Evolutionary conservation across 2,888 invertebrate genomes (phyloP), one percentile per base, ranked within the genome.

Genomic region (Troides helena): DNA sequence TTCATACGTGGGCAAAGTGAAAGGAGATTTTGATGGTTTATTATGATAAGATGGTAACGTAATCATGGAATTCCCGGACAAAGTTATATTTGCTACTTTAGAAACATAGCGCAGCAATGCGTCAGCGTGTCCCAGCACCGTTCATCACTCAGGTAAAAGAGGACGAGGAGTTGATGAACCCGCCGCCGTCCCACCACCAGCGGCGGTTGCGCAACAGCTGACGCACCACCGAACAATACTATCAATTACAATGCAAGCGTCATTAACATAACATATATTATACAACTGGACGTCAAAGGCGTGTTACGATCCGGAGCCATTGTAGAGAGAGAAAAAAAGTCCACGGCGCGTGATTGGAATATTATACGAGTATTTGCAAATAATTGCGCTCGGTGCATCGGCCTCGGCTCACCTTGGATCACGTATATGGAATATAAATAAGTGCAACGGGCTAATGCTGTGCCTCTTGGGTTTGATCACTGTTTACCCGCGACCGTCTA

Each of bases 321-420:
- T 87, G 87, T 81, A 75, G 76, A 77, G 56, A 56, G 21, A 78
- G 65, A 66, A 78, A 78, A 77, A 77, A 75, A 67, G 70, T 64
- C 68, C 67, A 21, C 30, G 14, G 76, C 61, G 71, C 89, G 89
- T 88, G 89, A 78, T 80, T 73, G 70, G 88, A 84, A 88, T 90
- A 75, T 76, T 76, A 80, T 80, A 76, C 64, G 78, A 71, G 74
- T 77, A 88, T 87, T 85, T 88, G 88, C 88, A 86, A 90, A 87
- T 87, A 87, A 88, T 88, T 83, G 85, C 79, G 68, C 58, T 71
- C 72, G 73, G 91, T 88, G 90, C 92, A 89, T 82, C 85, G 90
- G 73, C 85, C 91, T 80, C 81, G 23, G 74, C 77, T 92, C 88
- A 92, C 92, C 92, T 92, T 92, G 92, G 80, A 74, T 73, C 78